Conservation (phyloP, 2,113 vertebrate genomes). For the Rissa tridactyla region DNA sequence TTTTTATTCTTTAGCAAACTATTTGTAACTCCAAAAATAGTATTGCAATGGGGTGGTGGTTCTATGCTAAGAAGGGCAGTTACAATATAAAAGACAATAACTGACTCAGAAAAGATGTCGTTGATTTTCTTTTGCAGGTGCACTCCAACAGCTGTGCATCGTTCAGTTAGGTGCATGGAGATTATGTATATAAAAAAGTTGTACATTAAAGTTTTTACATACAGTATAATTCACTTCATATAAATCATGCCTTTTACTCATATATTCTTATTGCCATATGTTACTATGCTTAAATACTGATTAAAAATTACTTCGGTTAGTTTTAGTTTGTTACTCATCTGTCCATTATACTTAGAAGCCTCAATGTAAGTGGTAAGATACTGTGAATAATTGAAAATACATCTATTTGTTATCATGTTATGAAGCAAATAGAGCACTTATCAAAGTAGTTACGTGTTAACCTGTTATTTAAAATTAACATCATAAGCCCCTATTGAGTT, state of each 20-base stretch:
- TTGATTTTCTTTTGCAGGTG: not conserved
- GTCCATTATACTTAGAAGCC: not conserved
- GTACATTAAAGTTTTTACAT: not conserved
- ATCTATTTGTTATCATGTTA: not conserved
- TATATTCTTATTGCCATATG: not conserved
- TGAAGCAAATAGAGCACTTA: not conserved
- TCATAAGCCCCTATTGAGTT: not conserved
- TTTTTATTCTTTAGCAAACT: not conserved
- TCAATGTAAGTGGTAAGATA: not conserved
- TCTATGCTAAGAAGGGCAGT: not conserved
- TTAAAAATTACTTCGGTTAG: not conserved
- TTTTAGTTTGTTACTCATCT: not conserved
- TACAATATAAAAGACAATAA: not conserved
- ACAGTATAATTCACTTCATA: not conserved
- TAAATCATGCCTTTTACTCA: not conserved
- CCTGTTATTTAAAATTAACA: not conserved
- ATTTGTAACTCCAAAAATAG: not conserved
- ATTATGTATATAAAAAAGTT: not conserved
- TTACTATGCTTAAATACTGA: not conserved
- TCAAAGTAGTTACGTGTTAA: not conserved
- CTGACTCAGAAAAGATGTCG: not conserved
- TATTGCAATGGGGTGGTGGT: not conserved
- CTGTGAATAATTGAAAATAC: not conserved
- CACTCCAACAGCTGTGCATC: not conserved
- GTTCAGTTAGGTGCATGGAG: not conserved